Base-by-base conservation (phyloP, 2,113 vertebrate species). In the Delphinapterus leucas region DNA sequence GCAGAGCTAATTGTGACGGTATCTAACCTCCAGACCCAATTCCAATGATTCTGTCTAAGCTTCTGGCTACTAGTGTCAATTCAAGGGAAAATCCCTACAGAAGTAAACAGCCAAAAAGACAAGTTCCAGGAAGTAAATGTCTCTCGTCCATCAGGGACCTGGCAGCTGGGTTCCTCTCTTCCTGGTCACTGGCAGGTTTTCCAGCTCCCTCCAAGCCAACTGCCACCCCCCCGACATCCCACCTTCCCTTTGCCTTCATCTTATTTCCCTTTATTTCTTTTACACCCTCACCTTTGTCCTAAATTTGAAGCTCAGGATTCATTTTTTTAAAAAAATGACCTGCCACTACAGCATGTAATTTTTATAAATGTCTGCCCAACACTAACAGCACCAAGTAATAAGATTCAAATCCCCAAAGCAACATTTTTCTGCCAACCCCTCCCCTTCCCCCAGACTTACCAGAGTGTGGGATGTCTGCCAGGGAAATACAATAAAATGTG, bases 401-500 rank as follows among this genome's bases (percentile, higher is more conserved):
- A 98, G 77, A 96, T 90, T 95, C 67, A 93, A 98, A 95, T 98
- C 97, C 92, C 97, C 13, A 1, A 88, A 93, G 87, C 0, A 2
- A 47, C 88, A 87, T 96, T 44, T 77, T 94, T 91, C 96, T 97
- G 90, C 97, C 97, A 38, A 38, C 53, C 79, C 60, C 38, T 83
- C 79, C 55, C 14, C 38, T 53, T 88, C 49, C 81, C 77, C 83
- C 9, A 31, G 60, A 84, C 81, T 83, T 60, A 94, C 38, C 89
- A 81, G 95, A 74, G 84, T 28, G 41, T 6, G 63, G 93, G 92
- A 55, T 80, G 67, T 82, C 89, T 93, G 97, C 97, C 97, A 97
- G 96, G 95, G 86, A 98, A 97, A 60, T 79, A 88, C 87, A 90
- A 93, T 96, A 97, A 96, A 97, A 97, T 95, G 86, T 95, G 93